Evolutionary conservation across 2,888 invertebrate genomes (phyloP).

Genomic region (Matsumyia berberina): DNA sequence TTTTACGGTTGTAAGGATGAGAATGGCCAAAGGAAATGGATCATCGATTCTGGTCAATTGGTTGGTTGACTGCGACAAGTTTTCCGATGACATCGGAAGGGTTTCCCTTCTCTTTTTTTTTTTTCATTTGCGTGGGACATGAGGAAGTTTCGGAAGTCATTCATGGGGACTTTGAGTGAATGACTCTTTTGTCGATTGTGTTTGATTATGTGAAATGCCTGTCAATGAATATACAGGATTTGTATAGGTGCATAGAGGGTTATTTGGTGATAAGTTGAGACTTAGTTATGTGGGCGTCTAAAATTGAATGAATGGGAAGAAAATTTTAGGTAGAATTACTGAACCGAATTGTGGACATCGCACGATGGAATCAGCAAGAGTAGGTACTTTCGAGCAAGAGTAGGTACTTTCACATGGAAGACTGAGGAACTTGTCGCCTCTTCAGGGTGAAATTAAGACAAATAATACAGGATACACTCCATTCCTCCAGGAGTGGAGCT

Average conservation of each 20-base stretch:
- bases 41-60: slow-evolving; percentile 71
- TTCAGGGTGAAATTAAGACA: too few species aligned
- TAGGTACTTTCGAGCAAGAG: too few species aligned
- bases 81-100: slow-evolving; percentile 25
- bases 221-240: neutral
- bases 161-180: neutral
- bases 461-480: too few species aligned
- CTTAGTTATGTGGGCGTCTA: too few species aligned
- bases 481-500: too few species aligned
- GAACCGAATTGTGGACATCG: too few species aligned
- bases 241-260: neutral
- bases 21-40: slow-evolving; percentile 66
- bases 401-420: too few species aligned
- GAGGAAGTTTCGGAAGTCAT: slow-evolving; percentile 4
- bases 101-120: neutral
- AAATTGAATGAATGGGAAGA: too few species aligned
- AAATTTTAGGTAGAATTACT: too few species aligned
- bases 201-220: slow-evolving; percentile 3
- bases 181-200: neutral
- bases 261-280: neutral
- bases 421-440: too few species aligned
- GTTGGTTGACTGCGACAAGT: slow-evolving; percentile 60
- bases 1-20: slow-evolving; percentile 66
- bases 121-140: neutral
- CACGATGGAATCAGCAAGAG: too few species aligned